Evolutionary conservation across 2,888 invertebrate genomes (phyloP).

Genomic region (Drosophila putrida): DNA sequence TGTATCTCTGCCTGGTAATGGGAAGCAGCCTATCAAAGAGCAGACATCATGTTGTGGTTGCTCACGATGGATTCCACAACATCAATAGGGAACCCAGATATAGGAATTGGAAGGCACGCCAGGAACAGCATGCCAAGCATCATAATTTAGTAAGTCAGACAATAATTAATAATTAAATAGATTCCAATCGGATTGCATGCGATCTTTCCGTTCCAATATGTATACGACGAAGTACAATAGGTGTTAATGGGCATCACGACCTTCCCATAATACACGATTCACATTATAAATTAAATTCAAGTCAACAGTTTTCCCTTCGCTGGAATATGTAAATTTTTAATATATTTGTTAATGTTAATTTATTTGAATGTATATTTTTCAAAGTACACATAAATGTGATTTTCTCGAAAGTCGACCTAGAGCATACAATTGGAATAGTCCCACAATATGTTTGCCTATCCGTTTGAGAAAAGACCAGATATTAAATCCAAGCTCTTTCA

Average conservation of each 20-base stretch:
- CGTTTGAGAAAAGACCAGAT: no score
- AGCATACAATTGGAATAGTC: not conserved
- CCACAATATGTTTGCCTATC: not conserved
- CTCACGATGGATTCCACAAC: slow-evolving; percentile 50
- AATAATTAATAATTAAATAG: slow-evolving; percentile 15
- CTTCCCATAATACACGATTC: slow-evolving; percentile 6
- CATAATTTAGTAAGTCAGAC: slow-evolving; percentile 2
- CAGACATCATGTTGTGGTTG: slow-evolving; percentile 21
- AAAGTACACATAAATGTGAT: not conserved
- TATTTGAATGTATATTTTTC: not conserved
- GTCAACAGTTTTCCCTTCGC: slow-evolving; percentile 1
- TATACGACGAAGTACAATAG: slow-evolving; percentile 3
- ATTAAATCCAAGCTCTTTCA: not conserved
- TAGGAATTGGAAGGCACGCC: slow-evolving; percentile 15
- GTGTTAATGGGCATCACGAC: slow-evolving; percentile 7
- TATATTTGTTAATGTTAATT: not conserved
- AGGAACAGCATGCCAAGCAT: slow-evolving; percentile 4
- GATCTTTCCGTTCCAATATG: slow-evolving; percentile 14
- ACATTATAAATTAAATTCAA: not conserved
- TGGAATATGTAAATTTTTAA: not conserved
- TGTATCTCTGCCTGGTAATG: not conserved
- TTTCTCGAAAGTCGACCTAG: not conserved
- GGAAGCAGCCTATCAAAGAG: not conserved
- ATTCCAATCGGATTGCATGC: slow-evolving; percentile 6
- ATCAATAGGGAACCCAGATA: slow-evolving; percentile 32